Evolutionary conservation across 1,140 invertebrate species (phyloP).

Genomic region (Camponotus pennsylvanicus): DNA sequence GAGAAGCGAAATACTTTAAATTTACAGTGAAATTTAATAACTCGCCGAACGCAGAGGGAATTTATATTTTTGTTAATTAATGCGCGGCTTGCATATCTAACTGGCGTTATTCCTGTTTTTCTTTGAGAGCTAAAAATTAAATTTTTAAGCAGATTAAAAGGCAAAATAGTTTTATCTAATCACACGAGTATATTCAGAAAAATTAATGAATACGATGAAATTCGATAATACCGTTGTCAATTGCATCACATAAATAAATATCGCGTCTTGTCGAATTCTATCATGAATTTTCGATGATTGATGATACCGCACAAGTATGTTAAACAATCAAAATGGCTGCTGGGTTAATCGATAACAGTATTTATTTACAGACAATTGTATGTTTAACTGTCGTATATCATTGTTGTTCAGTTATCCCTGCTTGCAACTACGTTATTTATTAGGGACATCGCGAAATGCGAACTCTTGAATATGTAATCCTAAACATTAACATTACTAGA

Average conservation of each 20-base stretch:
- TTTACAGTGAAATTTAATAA: slow-evolving; percentile 62
- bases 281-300: slow-evolving; percentile 52
- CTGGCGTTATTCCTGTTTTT: slow-evolving; percentile 43
- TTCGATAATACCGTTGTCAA: neutral
- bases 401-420: slow-evolving; percentile 38
- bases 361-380: slow-evolving; percentile 62
- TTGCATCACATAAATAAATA: slow-evolving; percentile 44
- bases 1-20: slow-evolving; percentile 58
- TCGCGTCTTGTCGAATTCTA: slow-evolving; percentile 41
- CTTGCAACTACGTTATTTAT: slow-evolving; percentile 53
- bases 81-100: slow-evolving; percentile 54
- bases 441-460: neutral
- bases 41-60: slow-evolving; percentile 57
- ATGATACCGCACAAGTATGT: slow-evolving; percentile 13
- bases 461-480: slow-evolving; percentile 13
- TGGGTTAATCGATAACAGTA: slow-evolving; percentile 53
- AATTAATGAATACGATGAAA: neutral
- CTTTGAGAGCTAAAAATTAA: slow-evolving; percentile 53
- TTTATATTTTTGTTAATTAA: slow-evolving; percentile 65
- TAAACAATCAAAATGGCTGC: slow-evolving; percentile 32
- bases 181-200: slow-evolving; percentile 42
- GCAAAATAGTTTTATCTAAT: slow-evolving; percentile 56
- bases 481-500: slow-evolving; percentile 14
- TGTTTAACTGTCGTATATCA: slow-evolving; percentile 54
- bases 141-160: slow-evolving; percentile 27